Evolutionary conservation across 2,113 vertebrate species (phyloP), one percentile per base, ranked within the genome.

Genomic region (Galemys pyrenaicus): DNA sequence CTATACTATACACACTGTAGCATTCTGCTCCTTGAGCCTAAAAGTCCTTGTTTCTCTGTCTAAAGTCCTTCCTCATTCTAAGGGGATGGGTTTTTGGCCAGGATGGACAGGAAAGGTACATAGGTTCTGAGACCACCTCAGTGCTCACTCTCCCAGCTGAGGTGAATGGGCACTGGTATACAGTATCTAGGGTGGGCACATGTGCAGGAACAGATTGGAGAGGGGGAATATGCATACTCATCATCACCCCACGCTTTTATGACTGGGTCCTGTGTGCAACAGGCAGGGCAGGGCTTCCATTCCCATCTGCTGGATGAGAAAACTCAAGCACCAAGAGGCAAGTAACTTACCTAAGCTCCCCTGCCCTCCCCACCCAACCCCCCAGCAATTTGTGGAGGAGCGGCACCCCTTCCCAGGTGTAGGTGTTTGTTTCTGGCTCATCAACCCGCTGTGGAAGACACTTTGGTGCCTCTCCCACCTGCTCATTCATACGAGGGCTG

Each of bases 41-140:
- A 83, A 92, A 39, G 54, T 41, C 16, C 41, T 70, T 71, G 74
- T 89, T 94, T 91, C 79, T 87, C 67, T 20, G 46, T 58, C 32
- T 80, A 20, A 85, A 87, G 17, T 70, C 26, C 6, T 92, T 91
- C 65, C 44, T 26, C n/a, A 35, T 64, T 60, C 32, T 51, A 85
- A 71, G 5, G 60, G 65, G 44, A 24, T 35, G 30, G 19, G 19
- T 70, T 4, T 7, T 24, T 68, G 70, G 28, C 60, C 78, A 81
- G 24, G 79, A 58, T 10, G 51, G 24, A 0, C 6, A 4, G 49
- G 5, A 39, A 17, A 17, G 8, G 4, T 6, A 6, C 10, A 13
- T 5, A 30, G 46, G 37, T 22, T 20, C 65, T 2, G 16, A 56
- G 49, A 37, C 8, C 24, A n/a, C 6, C 24, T 41, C 68, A 20